Percentiles rank a stretch among this genome's conserved stretches.
phyloP scores from a whole-genome alignment of 2,888 invertebrate species.

The Tanytarsus gracilentus region DNA sequence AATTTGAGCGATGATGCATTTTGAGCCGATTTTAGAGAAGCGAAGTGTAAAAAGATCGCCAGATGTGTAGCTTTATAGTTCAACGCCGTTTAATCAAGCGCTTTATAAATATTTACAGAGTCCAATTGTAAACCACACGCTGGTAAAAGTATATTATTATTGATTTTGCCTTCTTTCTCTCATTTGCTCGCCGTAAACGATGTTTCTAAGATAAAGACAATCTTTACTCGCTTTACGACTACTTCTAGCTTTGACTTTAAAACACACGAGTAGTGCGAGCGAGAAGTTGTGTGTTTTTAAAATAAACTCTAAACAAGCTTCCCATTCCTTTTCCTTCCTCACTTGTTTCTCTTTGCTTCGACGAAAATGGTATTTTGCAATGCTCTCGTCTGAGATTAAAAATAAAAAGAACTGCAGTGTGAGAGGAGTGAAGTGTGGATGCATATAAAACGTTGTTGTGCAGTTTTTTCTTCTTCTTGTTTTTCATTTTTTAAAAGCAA shows the following conservation, averaged over 20 bases:
- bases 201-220: not conserved
- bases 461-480: too few species aligned
- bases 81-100: not conserved
- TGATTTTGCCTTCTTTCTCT: not conserved
- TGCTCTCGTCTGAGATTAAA: conserved; percentile 2
- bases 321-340: not conserved
- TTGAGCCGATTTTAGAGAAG: too few species aligned
- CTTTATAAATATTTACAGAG: conserved; percentile 1
- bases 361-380: conserved; percentile 3
- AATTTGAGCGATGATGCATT: too few species aligned
- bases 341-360: not conserved
- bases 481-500: too few species aligned
- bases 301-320: not conserved
- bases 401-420: not conserved
- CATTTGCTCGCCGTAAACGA: too few species aligned
- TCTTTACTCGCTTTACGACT: too few species aligned
- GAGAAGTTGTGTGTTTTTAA: not conserved
- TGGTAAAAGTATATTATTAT: not conserved
- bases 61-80: too few species aligned
- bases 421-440: conserved; percentile 5
- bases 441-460: conserved; percentile 6
- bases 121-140: not conserved
- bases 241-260: too few species aligned
- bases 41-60: too few species aligned
- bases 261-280: too few species aligned